Conservation (phyloP, 37 sponge, comb jelly and placozoan species). For the Theonella swinhoei region DNA sequence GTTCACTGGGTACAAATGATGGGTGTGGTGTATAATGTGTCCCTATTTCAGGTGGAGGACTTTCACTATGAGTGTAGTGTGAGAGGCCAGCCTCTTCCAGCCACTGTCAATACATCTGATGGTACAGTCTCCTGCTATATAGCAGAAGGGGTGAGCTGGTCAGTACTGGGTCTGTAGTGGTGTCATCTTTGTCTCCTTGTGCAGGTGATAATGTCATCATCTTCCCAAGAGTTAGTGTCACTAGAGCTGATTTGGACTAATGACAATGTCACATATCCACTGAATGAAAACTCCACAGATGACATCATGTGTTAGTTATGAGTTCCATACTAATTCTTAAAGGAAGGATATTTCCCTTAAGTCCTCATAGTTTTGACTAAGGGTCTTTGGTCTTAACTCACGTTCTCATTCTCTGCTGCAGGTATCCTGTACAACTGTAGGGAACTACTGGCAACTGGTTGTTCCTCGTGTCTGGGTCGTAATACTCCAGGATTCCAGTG, state of each 20-base stretch:
- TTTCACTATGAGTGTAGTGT: not conserved
- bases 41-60: no score
- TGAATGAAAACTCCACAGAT: no score
- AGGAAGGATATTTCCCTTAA: no score
- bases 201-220: not conserved
- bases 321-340: no score
- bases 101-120: not conserved
- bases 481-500: conserved; percentile 45
- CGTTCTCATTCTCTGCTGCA: conserved; percentile 31
- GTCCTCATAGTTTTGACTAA: no score
- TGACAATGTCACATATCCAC: no score
- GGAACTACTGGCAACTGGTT: conserved; percentile 10
- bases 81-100: not conserved
- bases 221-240: not conserved
- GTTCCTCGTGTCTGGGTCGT: conserved; percentile 48
- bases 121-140: not conserved
- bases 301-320: not conserved
- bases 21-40: no score
- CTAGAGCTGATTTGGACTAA: conserved; percentile 16
- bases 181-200: not conserved
- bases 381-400: no score
- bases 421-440: conserved; percentile 47
- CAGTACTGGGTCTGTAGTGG: no score
- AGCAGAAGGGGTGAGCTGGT: not conserved
- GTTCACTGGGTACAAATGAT: no score